Conservation (phyloP, 1,140 invertebrate species). For the Ylistrum balloti region DNA sequence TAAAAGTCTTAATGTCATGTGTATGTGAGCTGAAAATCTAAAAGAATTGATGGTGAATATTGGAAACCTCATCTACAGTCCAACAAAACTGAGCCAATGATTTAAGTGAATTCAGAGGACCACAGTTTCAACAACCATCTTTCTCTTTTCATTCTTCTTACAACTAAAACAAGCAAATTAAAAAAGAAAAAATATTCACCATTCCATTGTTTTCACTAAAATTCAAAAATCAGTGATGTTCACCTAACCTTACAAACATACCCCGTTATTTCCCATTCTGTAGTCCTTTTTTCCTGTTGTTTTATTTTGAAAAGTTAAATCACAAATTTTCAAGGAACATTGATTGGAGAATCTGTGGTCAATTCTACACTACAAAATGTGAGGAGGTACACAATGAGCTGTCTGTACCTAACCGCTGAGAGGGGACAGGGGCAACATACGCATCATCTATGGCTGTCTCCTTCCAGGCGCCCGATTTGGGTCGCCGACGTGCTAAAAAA, state of each 20-base stretch:
- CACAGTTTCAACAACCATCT: background rate
- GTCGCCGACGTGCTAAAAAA: conserved; percentile 36
- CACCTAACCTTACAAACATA: too few relatives aligned
- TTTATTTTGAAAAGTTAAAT: too few relatives aligned
- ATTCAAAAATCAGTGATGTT: too few relatives aligned
- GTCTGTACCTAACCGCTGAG: conserved; percentile 13
- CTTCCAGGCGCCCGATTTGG: conserved; percentile 30
- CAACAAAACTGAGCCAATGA: background rate
- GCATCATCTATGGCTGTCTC: background rate
- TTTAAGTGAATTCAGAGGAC: background rate
- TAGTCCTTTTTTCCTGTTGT: too few relatives aligned
- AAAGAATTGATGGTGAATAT: background rate
- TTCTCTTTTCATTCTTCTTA: background rate
- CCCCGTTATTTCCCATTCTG: too few relatives aligned
- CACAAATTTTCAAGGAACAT: background rate
- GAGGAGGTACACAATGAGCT: background rate
- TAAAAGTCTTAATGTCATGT: background rate
- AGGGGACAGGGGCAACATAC: background rate
- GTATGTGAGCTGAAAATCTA: conserved; percentile 9
- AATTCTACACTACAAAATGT: conserved; percentile 2
- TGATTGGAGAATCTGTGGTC: background rate
- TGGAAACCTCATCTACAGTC: background rate
- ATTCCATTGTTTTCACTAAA: too few relatives aligned
- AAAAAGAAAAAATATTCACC: too few relatives aligned
- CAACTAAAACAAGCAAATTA: too few relatives aligned